Percentiles rank a stretch among this genome's conserved stretches.
Evolutionary conservation across 1,140 invertebrate species (phyloP).

Genomic region (Aleiodes sp.): DNA sequence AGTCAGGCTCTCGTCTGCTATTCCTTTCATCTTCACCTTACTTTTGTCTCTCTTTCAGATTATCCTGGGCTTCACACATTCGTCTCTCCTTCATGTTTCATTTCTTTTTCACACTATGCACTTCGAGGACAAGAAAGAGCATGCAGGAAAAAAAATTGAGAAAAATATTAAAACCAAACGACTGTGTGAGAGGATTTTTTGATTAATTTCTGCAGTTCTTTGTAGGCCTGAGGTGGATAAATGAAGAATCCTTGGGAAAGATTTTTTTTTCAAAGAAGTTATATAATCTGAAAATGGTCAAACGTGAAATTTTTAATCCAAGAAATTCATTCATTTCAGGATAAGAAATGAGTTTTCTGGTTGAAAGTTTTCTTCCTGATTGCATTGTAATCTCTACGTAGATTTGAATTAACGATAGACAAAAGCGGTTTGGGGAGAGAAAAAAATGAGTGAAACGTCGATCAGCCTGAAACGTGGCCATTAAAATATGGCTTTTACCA

Average conservation of each 20-base stretch:
- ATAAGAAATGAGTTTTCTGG: too few relatives aligned
- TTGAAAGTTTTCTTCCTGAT: too few relatives aligned
- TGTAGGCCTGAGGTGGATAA: too few relatives aligned
- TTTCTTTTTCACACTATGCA: neutral
- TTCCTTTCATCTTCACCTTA: slow-evolving; percentile 7
- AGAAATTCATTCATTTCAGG: too few relatives aligned
- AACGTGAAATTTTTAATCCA: too few relatives aligned
- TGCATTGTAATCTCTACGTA: too few relatives aligned
- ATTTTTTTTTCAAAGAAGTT: too few relatives aligned
- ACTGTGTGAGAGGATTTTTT: too few relatives aligned
- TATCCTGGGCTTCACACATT: neutral
- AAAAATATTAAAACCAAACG: too few relatives aligned
- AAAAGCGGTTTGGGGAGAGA: neutral
- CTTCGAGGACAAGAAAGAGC: neutral
- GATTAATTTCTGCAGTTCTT: too few relatives aligned
- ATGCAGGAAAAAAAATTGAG: slow-evolving; percentile 21
- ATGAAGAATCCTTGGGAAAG: too few relatives aligned
- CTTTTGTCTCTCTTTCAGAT: neutral
- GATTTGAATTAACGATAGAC: neutral
- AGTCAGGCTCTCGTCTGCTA: neutral
- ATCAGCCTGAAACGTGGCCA: slow-evolving; percentile 20
- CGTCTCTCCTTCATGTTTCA: slow-evolving; percentile 8
- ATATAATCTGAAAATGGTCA: too few relatives aligned
- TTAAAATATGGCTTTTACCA: slow-evolving; percentile 8
- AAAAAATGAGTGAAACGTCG: neutral